A percentile compares a stretch with the other conserved stretches of the same genome.
Evolutionary conservation across 2,797 vertebrate species (phyloP).

Genomic region (Meriones psammophilus): DNA sequence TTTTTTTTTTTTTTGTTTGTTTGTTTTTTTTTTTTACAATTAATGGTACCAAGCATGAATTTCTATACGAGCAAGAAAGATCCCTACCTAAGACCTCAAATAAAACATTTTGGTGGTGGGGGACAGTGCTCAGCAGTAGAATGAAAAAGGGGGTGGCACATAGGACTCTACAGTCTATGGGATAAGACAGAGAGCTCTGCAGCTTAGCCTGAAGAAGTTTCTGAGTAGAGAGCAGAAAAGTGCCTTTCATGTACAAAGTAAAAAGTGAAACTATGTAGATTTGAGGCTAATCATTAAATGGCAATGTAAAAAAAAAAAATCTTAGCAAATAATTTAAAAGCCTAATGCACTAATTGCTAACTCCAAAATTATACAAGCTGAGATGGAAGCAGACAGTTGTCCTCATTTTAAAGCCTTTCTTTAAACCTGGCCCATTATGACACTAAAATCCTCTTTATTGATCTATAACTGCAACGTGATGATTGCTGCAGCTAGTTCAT

Average conservation of each 20-base stretch:
- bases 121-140: neutral
- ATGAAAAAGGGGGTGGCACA: neutral
- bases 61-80: neutral
- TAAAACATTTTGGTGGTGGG: neutral
- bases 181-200: neutral
- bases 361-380: constrained; percentile 57
- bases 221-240: neutral
- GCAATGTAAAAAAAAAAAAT: constrained; percentile 23
- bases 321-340: constrained; percentile 64
- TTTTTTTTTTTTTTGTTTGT: too few relatives aligned
- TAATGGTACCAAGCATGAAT: neutral
- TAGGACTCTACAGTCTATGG: neutral
- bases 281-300: constrained; percentile 40
- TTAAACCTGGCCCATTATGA: constrained; percentile 56
- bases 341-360: constrained; percentile 61
- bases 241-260: constrained; percentile 18
- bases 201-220: neutral
- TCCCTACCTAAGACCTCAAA: neutral
- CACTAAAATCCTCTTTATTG: constrained; percentile 58
- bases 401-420: constrained; percentile 68
- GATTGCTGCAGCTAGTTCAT: neutral
- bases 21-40: neutral
- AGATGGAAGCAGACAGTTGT: constrained; percentile 38
- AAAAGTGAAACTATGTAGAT: constrained; percentile 8
- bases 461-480: constrained; percentile 59